phyloP scores from a whole-genome alignment of 2,888 invertebrate species.

The Sylvicola fuscatus region DNA sequence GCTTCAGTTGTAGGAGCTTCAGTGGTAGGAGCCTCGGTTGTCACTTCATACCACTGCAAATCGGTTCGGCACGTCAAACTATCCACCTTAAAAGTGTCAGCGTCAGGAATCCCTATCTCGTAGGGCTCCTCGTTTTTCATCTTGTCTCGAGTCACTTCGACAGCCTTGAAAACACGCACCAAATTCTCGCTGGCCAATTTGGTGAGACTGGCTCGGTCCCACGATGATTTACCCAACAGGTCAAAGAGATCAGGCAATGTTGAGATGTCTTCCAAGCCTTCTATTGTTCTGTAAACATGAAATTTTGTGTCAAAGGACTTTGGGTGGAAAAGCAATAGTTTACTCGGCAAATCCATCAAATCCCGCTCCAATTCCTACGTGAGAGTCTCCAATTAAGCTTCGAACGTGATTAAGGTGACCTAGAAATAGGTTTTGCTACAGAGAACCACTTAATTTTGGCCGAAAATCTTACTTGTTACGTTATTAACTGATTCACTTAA shows the following conservation, averaged over 20 bases:
- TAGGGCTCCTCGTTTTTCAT: neutral
- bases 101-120: neutral
- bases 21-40: neutral
- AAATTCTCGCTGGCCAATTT: constrained; percentile 29
- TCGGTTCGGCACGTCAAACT: too few relatives aligned
- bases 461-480: constrained; percentile 35
- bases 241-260: constrained; percentile 48
- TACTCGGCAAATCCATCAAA: constrained; percentile 26
- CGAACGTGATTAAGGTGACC: constrained; percentile 32
- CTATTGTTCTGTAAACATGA: constrained; percentile 35
- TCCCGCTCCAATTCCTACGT: constrained; percentile 31
- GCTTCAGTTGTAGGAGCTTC: neutral
- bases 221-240: constrained; percentile 25
- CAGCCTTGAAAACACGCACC: constrained; percentile 25
- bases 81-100: neutral
- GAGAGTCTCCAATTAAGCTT: constrained; percentile 26
- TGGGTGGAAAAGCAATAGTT: neutral
- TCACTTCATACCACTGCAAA: too few relatives aligned
- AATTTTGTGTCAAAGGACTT: constrained; percentile 1
- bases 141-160: constrained; percentile 14
- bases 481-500: constrained; percentile 31
- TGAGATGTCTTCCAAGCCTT: constrained; percentile 50
- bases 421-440: constrained; percentile 12
- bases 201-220: constrained; percentile 26
- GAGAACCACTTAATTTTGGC: neutral